Percentiles rank a stretch among this genome's conserved stretches.
Conservation (phyloP, 1,140 invertebrate species). For the Ostrea edulis region DNA sequence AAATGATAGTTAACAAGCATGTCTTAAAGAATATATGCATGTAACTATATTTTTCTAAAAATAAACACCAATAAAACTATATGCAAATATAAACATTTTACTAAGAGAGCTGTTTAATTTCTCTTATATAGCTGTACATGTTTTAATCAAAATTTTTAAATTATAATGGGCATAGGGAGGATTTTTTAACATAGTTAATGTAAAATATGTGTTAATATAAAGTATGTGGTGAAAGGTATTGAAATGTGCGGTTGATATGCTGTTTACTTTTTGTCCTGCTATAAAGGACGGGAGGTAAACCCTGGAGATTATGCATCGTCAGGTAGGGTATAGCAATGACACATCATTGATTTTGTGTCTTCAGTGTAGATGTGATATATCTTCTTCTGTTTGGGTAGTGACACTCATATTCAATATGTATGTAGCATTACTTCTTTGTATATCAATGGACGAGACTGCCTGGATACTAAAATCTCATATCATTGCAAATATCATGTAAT, state of each 20-base stretch:
- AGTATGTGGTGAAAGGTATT: neutral
- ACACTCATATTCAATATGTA: neutral
- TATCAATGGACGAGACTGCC: neutral
- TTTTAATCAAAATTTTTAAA: neutral
- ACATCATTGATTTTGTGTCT: neutral
- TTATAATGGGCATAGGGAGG: neutral
- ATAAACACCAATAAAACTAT: neutral
- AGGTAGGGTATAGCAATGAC: constrained; percentile 84
- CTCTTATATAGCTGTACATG: neutral
- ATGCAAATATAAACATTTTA: too few relatives aligned
- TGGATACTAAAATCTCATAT: neutral
- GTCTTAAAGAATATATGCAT: neutral
- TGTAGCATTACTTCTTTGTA: constrained; percentile 13
- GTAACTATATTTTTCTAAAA: neutral
- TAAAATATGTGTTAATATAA: neutral
- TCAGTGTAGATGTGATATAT: constrained; percentile 2
- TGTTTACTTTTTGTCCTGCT: constrained; percentile 41
- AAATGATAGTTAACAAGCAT: constrained; percentile 26
- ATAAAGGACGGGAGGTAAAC: constrained; percentile 95
- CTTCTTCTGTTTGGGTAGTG: constrained; percentile 3
- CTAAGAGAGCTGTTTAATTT: too few relatives aligned
- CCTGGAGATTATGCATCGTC: constrained; percentile 99
- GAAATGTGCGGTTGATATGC: too few relatives aligned
- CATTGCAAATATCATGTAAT: neutral
- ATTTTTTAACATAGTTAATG: neutral